Evolutionary conservation across 2,797 vertebrate genomes (phyloP).

Genomic region (Danio tinwini): DNA sequence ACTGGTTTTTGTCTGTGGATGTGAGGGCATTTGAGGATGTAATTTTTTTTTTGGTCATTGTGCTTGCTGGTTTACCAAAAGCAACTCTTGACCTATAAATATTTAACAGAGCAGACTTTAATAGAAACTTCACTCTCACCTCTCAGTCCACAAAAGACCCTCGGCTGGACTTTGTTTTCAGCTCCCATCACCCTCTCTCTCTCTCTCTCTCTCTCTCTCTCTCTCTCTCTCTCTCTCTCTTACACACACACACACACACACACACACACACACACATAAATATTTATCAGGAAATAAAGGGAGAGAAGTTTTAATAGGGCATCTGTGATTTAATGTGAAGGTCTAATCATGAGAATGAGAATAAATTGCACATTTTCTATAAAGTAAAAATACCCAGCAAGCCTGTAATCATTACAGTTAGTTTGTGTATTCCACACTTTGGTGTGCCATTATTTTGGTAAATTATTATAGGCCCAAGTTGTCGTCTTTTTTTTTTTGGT

Average conservation of each 20-base stretch:
- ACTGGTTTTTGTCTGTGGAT: slow-evolving; percentile 20
- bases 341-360: slow-evolving; percentile 67
- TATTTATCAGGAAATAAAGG: slow-evolving; percentile 66
- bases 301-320: slow-evolving; percentile 57
- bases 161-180: slow-evolving; percentile 56
- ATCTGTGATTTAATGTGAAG: slow-evolving; percentile 71
- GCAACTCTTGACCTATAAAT: slow-evolving; percentile 56
- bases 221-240: too few relatives aligned
- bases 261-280: slow-evolving; percentile 47
- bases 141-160: slow-evolving; percentile 48
- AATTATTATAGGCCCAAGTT: slow-evolving; percentile 31
- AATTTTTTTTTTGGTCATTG: slow-evolving; percentile 43
- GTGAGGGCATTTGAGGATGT: slow-evolving; percentile 35
- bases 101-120: slow-evolving; percentile 58
- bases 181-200: slow-evolving; percentile 59
- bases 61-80: slow-evolving; percentile 54
- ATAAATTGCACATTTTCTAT: slow-evolving; percentile 67
- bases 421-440: slow-evolving; percentile 38
- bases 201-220: slow-evolving; percentile 57
- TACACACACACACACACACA: too few relatives aligned
- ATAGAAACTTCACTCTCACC: slow-evolving; percentile 59
- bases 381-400: slow-evolving; percentile 60
- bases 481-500: slow-evolving; percentile 65
- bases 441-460: not conserved
- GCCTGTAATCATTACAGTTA: slow-evolving; percentile 43